Evolutionary conservation across 2,888 invertebrate genomes (phyloP), one percentile per base, ranked within the genome.

Genomic region (Parnassius smintheus): DNA sequence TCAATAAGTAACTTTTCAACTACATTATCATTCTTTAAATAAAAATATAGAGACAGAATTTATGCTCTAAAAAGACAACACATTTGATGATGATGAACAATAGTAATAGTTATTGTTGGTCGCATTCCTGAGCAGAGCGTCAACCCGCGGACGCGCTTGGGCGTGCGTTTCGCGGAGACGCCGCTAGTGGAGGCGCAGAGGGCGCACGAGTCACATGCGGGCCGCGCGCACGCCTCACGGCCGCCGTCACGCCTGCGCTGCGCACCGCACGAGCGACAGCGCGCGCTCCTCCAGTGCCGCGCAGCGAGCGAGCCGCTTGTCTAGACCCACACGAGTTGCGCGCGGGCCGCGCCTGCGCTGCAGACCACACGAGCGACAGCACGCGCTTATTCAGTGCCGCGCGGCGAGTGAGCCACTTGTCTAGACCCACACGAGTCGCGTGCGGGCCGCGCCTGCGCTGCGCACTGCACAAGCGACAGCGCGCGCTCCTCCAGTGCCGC

Each of bases 81-180:
- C 1, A 18, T 1, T 18, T 18, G 18, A 18, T 18, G 18, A 18
- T 18, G 18, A 18, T 18, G 18, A 18, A 18, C 18, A 18, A 18
- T 18, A 18, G 18, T 18, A 18, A 18, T 18, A 18, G 18, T 18
- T 18, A 18, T 18, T 18, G 18, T 18, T 18, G 18, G 1, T 18
- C 18, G 25, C 8, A 3, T 35, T 54, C n/a, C 50, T 18, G 35
- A n/a, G 22, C 74, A 84, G 82, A 79, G 76, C 51, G 78, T 77
- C 0, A 79, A 82, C 2, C 70, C 72, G 1, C 72, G 75, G 8
- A 78, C 82, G 0, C 80, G 83, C 0, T 77, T 82, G 0, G 86
- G 85, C 1, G 90, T 90, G 1, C 76, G 90, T 1, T 89, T 90
- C 72, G 88, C 88, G 0, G 90, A 90, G 71, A 88, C 88, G 0